Conservation (phyloP, 1,140 invertebrate species). For the Anthonomus grandis region DNA sequence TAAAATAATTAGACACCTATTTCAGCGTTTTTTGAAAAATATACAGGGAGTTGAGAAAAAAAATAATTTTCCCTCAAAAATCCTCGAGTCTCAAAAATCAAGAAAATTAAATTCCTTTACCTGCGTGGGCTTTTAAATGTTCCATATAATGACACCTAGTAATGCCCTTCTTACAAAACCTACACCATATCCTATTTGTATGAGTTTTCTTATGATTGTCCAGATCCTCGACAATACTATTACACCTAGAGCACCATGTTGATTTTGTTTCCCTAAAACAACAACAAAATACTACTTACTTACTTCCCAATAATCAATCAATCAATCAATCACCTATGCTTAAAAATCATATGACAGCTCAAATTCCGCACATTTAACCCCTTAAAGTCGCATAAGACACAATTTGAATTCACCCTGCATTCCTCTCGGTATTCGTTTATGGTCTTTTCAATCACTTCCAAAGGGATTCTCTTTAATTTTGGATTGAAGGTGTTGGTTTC, state of each 20-base stretch:
- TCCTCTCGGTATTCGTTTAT: conserved; percentile 21
- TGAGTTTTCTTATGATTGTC: conserved; percentile 21
- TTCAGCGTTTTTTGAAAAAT: too few species aligned
- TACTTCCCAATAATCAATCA: neutral
- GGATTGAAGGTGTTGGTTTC: conserved; percentile 11
- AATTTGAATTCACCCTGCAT: conserved; percentile 21
- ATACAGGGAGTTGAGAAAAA: too few species aligned
- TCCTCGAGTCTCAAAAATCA: too few species aligned
- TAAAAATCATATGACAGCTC: conserved; percentile 27
- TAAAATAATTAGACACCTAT: too few species aligned
- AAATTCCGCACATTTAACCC: conserved; percentile 23
- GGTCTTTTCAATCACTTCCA: conserved; percentile 15
- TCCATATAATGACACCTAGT: conserved; percentile 26
- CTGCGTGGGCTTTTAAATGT: conserved; percentile 26
- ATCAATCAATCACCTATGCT: conserved; percentile 25
- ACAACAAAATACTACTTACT: neutral
- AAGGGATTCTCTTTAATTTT: conserved; percentile 20
- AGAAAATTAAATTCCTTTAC: too few species aligned
- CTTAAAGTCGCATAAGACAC: conserved; percentile 26
- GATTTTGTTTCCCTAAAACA: conserved; percentile 19
- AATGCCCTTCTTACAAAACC: conserved; percentile 24
- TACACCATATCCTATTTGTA: conserved; percentile 13
- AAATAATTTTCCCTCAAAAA: too few species aligned
- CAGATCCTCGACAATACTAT: conserved; percentile 18
- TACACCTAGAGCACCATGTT: conserved; percentile 26